Base-by-base conservation (phyloP, 2,797 vertebrate genomes). In the Halcyon smyrnensis region DNA sequence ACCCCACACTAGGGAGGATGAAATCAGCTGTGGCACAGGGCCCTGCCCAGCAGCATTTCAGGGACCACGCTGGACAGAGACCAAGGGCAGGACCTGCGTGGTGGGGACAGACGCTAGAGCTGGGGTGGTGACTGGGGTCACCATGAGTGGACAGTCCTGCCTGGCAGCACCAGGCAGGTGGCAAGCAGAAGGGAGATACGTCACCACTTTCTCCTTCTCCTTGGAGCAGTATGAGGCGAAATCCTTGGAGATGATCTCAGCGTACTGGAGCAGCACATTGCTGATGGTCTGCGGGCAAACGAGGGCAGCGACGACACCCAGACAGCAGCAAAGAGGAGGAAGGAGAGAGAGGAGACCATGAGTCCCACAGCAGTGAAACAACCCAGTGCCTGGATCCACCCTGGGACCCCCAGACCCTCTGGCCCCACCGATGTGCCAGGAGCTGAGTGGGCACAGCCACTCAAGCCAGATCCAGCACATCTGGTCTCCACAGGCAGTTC, bases 191-290 rank as follows among this genome's bases (percentile, higher is more conserved):
- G 41, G 65, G 68, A 91, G 69, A 91, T 96, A 96, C 81, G 8
- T 98, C 96, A 97, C 98, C 98, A 98, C 98, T 98, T 98, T 98
- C 98, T 99, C 99, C 98, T 99, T 99, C 98, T 99, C 99, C 98
- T 99, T 99, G 71, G 98, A 98, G 96, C 99, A 99, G 94, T 99
- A 99, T 3, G 99, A 99, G 80, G 99, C 98, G 12, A 99, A 99
- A 89, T 99, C 98, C 97, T 99, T 99, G 87, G 99, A 99, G 95
- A 99, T 99, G 79, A 99, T 99, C 95, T 99, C 99, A 1, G 99
- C 99, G 0, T 99, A 99, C 84, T 99, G 99, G 25, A 99, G 98
- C 8, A 99, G 98, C 36, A 99, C 99, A 2, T 99, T 99, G 97
- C 99, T 99, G 97, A 99, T 99, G 70, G 99, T 99, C 99, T 99